Evolutionary conservation across 92 coral and sea anemone species (phyloP), one percentile per base, ranked within the genome.

Genomic region (Paramuricea clavata): DNA sequence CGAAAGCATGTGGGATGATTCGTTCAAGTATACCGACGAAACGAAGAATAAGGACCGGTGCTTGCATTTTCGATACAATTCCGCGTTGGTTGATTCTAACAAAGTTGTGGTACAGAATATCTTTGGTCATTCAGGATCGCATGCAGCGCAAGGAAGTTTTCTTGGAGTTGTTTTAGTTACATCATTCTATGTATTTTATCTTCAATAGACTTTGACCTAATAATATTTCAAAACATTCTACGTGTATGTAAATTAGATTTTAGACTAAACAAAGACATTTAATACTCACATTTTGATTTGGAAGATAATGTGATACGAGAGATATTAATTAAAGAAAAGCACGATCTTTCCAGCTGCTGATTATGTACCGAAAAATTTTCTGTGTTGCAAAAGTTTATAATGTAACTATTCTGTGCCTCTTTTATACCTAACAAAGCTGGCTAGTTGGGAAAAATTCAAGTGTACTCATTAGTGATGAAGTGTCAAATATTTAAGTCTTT

Each of bases 11-110:
- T 92, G 94, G 94, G 92, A 74, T 2, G 30, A 57, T 9, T 85
- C 85, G 64, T 92, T 92, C 74, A 72, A 78, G 35, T 92, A 92
- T 85, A 81, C 87, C 43, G 56, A 74, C 43, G 61, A 81, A 13
- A 67, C 32, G 19, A 75, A 91, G 5, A 11, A 67, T 44, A 26
- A 39, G n/a, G 72, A 31, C 16, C 17, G 16, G 72, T 92, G 94
- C 73, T 43, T 92, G 81, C 81, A 92, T 86, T 65, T 88, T 56
- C 73, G 75, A 42, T 74, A 79, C 44, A 62, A 86, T 11, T 74
- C n/a, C n/a, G n/a, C 49, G 35, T 41, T 78, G 22, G 0, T 17
- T 21, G 89, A 85, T 36, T 90, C 92, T 0, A 92, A 92, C 49
- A 79, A 89, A 36, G 68, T 69, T 5, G 74, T 92, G 28, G 94